Evolutionary conservation across 2,113 vertebrate species (phyloP), one percentile per base, ranked within the genome.

Genomic region (Grammomys dolichurus): DNA sequence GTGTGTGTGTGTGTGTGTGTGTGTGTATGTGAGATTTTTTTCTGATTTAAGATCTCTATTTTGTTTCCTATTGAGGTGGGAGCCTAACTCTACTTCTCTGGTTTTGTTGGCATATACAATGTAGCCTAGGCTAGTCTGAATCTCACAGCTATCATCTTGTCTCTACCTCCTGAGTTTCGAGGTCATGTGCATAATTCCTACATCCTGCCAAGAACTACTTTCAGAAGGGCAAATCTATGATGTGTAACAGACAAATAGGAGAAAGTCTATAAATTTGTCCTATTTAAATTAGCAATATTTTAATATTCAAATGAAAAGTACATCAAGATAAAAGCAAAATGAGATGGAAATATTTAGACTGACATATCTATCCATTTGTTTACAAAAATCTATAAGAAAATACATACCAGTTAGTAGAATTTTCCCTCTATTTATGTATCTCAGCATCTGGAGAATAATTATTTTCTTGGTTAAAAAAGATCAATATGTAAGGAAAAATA

Each of bases 311-410:
- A 86, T 58, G 56, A 91, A 75, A 28, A 12, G n/a, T 54, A 13
- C 81, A 20, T 46, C 0, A 13, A 28, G 58, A 24, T 6, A 75
- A 88, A 69, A 33, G 24, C 24, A 92, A 60, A 87, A 58, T 60
- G 12, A 72, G 33, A 9, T 93, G 72, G 90, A n/a, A 90, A 80
- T 87, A 95, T 85, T 77, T 84, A 70, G 48, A 16, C 7, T 90
- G 24, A 22, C 22, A 65, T 63, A 81, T 95, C 8, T 46, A 43
- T 36, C 3, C 56, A 88, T 31, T 87, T 87, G 9, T 40, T 76
- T 60, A 13, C 9, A 82, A 76, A 58, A 82, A 48, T 77, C 36
- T 48, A n/a, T 48, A 96, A 43, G 28, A 92, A 96, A 78, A 78
- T 89, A 84, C 2, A 13, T 3, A 54, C 16, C 3, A 65, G 24